phyloP scores from a whole-genome alignment of 2,797 vertebrate species.

The Gephyroberyx darwinii region DNA sequence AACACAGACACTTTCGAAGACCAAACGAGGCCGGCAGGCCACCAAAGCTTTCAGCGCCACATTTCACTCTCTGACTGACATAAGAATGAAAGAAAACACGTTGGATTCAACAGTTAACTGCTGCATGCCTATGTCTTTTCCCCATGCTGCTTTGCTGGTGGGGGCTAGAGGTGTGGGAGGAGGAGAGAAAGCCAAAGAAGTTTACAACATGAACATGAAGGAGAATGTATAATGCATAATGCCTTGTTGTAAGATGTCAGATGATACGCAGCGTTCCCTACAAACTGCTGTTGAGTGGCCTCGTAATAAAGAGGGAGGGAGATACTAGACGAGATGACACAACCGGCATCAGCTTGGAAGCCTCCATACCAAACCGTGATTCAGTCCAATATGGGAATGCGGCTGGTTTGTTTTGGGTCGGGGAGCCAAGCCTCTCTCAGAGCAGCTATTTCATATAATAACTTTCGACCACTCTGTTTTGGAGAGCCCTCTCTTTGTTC shows the following conservation, averaged over 20 bases:
- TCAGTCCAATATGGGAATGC: slow-evolving; percentile 35
- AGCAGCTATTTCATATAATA: slow-evolving; percentile 64
- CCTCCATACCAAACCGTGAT: slow-evolving; percentile 9
- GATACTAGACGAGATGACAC: slow-evolving; percentile 10
- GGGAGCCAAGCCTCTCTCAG: slow-evolving; percentile 47
- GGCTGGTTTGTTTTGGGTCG: slow-evolving; percentile 52
- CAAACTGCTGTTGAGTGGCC: not conserved
- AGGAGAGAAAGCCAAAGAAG: too few relatives aligned
- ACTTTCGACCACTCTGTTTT: slow-evolving; percentile 64
- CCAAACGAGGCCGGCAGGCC: slow-evolving; percentile 35
- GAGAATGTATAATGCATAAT: too few relatives aligned
- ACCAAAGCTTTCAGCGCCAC: slow-evolving; percentile 49
- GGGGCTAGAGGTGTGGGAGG: not conserved
- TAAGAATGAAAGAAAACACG: not conserved
- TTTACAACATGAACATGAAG: too few relatives aligned
- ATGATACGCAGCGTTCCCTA: not conserved
- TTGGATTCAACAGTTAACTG: not conserved
- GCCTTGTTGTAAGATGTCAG: too few relatives aligned
- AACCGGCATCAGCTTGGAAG: slow-evolving; percentile 9
- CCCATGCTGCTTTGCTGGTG: not conserved
- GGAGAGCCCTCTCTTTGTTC: slow-evolving; percentile 76
- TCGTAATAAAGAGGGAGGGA: not conserved
- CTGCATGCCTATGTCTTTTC: not conserved
- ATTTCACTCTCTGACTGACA: slow-evolving; percentile 19
- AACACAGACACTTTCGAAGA: slow-evolving; percentile 38